Conservation (phyloP, 1,140 invertebrate genomes). For the Harlomillsia oculata region DNA sequence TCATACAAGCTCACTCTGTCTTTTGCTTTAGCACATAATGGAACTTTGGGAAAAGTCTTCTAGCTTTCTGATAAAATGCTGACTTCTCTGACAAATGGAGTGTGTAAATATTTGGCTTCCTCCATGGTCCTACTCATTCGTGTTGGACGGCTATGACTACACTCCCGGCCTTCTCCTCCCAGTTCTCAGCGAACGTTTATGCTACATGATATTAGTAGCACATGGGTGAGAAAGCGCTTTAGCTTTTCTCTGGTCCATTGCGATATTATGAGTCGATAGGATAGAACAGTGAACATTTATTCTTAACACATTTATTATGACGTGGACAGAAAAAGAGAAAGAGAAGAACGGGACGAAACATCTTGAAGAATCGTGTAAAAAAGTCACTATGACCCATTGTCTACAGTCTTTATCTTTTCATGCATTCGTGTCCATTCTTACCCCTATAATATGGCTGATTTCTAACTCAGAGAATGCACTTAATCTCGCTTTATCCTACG, state of each 20-base stretch:
- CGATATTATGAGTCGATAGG: too few species aligned
- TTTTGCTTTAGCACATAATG: too few species aligned
- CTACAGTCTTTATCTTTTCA: slow-evolving; percentile 16
- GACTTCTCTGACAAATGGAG: slow-evolving; percentile 19
- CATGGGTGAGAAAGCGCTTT: too few species aligned
- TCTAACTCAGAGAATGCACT: slow-evolving; percentile 16
- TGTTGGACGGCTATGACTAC: too few species aligned
- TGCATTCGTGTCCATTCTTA: slow-evolving; percentile 22
- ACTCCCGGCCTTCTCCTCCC: background rate
- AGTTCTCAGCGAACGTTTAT: too few species aligned
- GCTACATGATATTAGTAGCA: too few species aligned
- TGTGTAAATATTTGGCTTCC: slow-evolving; percentile 21
- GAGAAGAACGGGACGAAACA: slow-evolving; percentile 5
- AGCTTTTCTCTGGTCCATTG: too few species aligned
- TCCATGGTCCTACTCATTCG: slow-evolving; percentile 7
- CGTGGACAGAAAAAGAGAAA: background rate
- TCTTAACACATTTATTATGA: too few species aligned
- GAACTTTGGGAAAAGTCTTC: slow-evolving; percentile 13
- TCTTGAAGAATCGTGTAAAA: slow-evolving; percentile 12
- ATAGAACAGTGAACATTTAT: too few species aligned
- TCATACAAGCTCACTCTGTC: too few species aligned
- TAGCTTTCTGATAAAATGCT: slow-evolving; percentile 15
- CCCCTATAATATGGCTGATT: slow-evolving; percentile 10
- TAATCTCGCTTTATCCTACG: slow-evolving; percentile 15
- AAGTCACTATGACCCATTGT: slow-evolving; percentile 13